Evolutionary conservation across 2,797 vertebrate genomes (phyloP), one percentile per base, ranked within the genome.

Genomic region (Eidolon dupreanum): DNA sequence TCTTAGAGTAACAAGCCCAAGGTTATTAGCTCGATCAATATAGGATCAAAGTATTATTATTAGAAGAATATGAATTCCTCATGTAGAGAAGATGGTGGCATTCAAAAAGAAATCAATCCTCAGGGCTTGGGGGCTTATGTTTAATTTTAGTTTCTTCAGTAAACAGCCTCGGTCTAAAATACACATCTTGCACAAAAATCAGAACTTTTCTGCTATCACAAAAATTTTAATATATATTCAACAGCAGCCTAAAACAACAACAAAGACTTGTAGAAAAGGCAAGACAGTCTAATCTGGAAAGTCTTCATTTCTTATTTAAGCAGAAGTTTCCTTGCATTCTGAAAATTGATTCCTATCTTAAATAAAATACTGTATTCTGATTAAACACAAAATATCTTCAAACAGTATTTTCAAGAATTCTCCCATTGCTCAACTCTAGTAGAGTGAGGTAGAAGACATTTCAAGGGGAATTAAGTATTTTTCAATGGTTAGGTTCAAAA

Each of bases 131-230:
- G n/a, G 15, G 11, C 33, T 4, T 71, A 15, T 49, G 36, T 79
- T 28, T 92, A n/a, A 78, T 93, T 84, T 96, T 31, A 75, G 51
- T 71, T 46, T 70, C 49, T 63, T 84, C 68, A 82, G 77, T 19
- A 65, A 75, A 68, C 63, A 53, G 15, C 61, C 20, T 63, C 24
- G 9, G 22, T 78, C 26, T 88, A 82, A 55, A 94, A 89, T 46
- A n/a, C 2, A 77, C 26, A 73, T 7, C 1, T 59, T 24, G 8
- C 11, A 70, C 53, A 79, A 83, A 95, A 70, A 63, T 55, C 31
- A n/a, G n/a, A 90, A 84, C 9, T 38, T 86, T 59, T 49, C n/a
- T 57, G 16, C n/a, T 61, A 22, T 90, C 24, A 57, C 20, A 89
- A 77, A 92, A 73, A 24, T 31, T 38, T 84, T 55, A 77, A 26